Evolutionary conservation across 1,140 invertebrate species (phyloP), one percentile per base, ranked within the genome.

Genomic region (Caenorhabditis briggsae): DNA sequence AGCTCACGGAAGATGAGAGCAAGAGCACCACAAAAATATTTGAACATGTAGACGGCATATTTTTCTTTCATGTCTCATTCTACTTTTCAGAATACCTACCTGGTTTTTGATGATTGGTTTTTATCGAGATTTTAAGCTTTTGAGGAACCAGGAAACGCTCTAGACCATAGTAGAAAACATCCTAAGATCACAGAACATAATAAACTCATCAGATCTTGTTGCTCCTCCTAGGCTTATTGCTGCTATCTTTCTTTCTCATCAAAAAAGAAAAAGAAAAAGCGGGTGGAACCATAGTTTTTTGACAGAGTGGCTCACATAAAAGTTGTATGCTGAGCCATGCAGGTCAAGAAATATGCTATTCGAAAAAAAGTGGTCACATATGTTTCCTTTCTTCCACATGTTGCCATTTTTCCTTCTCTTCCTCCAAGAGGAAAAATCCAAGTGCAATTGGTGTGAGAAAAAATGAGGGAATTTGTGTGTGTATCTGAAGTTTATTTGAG

Each of bases 311-410:
- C 70, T 78, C 70, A 23, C 70, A 78, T 78, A 50, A 78, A 78
- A 78, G 46, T 70, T 78, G 70, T 33, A 33, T 50, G 46, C 46
- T 78, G 46, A 46, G 53, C 33, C 23, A 46, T 78, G 43, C 70
- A 78, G 46, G 70, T 50, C 70, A 78, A 78, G 70, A 78, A 78
- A 50, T 78, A 78, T 70, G 64, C n/a, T 46, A 46, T 70, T 46
- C n/a, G 64, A 64, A 64, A 43, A 43, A 70, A 70, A 70, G 43
- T 46, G 64, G 41, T 46, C 43, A 70, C 43, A 46, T 18, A 46
- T 78, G 43, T 48, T 20, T 78, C 20, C n/a, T 53, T 53, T 78
- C 20, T 50, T 50, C 46, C 70, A 48, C 43, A 78, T 78, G 70
- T 78, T 78, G 70, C 46, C 46, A 18, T 11, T 78, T 78, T 46